Conservation (phyloP, 2,888 invertebrate genomes). For the Acleris laterana region DNA sequence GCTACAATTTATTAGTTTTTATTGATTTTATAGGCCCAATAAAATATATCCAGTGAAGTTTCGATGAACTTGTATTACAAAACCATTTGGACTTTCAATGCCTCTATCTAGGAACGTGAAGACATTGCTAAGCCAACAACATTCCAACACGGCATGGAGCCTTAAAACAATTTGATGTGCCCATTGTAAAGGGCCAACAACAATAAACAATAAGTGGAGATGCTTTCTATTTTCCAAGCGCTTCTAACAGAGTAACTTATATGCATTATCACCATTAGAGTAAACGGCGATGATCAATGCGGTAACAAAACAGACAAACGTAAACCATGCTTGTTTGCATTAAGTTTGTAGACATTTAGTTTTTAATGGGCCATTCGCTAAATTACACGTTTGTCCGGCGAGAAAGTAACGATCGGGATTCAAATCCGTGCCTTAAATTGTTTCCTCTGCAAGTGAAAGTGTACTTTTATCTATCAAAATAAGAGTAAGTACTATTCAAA, state of each 20-base stretch:
- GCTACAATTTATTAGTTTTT: neutral
- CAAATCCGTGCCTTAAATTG: conserved; percentile 61
- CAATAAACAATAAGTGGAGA: conserved; percentile 58
- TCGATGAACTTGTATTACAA: conserved; percentile 38
- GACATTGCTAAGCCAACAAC: conserved; percentile 41
- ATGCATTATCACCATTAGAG: conserved; percentile 67
- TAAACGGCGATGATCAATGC: conserved; percentile 64
- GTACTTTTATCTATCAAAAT: conserved; percentile 46
- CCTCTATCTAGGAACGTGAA: conserved; percentile 46
- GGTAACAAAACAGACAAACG: conserved; percentile 58
- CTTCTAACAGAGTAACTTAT: conserved; percentile 64
- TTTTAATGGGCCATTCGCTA: conserved; percentile 66
- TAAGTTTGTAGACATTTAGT: conserved; percentile 62
- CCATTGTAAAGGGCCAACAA: conserved; percentile 57
- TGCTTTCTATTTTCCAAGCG: conserved; percentile 64
- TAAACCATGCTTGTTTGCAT: conserved; percentile 62
- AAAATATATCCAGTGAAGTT: neutral
- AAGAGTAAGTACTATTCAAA: conserved; percentile 38
- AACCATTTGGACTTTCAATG: conserved; percentile 47
- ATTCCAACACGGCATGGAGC: conserved; percentile 42
- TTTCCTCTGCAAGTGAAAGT: conserved; percentile 71
- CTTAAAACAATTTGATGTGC: conserved; percentile 51
- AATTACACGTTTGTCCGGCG: conserved; percentile 71
- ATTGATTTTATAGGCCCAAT: neutral
- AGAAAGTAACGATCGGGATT: conserved; percentile 70